Percentiles rank a stretch among this genome's conserved stretches.
phyloP scores from a whole-genome alignment of 2,888 invertebrate genomes.

The Thereva unica region DNA sequence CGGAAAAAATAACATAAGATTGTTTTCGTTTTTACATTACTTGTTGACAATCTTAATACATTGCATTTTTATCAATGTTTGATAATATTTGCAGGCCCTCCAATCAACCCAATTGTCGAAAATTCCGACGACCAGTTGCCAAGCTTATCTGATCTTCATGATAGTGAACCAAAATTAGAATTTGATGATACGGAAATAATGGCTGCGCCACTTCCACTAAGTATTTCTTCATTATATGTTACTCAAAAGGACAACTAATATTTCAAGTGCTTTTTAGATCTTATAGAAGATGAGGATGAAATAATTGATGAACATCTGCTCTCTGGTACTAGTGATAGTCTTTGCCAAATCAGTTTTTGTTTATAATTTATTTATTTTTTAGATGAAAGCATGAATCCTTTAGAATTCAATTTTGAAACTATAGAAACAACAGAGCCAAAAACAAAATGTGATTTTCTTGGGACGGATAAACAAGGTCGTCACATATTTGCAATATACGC shows the following conservation, averaged over 20 bases:
- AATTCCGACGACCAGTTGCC: constrained; percentile 78
- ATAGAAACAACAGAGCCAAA: constrained; percentile 43
- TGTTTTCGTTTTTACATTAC: too few species aligned
- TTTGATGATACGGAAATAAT: constrained; percentile 93
- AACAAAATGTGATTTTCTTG: constrained; percentile 64
- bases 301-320: too few species aligned
- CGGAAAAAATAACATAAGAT: too few species aligned
- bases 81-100: constrained; percentile 49
- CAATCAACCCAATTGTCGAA: constrained; percentile 55
- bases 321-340: neutral
- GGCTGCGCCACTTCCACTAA: constrained; percentile 69
- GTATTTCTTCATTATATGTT: constrained; percentile 59
- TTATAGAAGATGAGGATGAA: too few species aligned
- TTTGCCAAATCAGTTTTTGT: neutral
- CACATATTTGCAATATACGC: constrained; percentile 97
- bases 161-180: constrained; percentile 93
- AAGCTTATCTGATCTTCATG: constrained; percentile 88
- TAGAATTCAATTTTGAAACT: constrained; percentile 44
- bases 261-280: neutral
- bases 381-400: constrained; percentile 49
- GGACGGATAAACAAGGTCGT: constrained; percentile 76
- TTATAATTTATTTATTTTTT: constrained; percentile 60
- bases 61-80: neutral
- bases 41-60: neutral
- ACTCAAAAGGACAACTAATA: neutral